Evolutionary conservation across 1,140 invertebrate genomes (phyloP), one percentile per base, ranked within the genome.

Genomic region (Littorina saxatilis): DNA sequence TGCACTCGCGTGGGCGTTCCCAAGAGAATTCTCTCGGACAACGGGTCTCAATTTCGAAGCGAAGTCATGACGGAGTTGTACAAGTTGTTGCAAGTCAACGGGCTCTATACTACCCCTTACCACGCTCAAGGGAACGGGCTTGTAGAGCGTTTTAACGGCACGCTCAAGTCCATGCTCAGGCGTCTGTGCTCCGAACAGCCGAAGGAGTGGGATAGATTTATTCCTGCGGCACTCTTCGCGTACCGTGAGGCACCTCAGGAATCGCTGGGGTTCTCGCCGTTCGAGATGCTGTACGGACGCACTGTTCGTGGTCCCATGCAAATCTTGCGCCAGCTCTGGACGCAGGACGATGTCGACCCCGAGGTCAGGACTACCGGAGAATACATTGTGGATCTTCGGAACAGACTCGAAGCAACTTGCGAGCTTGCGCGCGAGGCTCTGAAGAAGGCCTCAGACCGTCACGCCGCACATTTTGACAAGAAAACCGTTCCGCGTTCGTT

Each of bases 21-120:
- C 20, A 50, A 90, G 52, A 87, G 86, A 55, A 55, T 93, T 17
- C 87, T 93, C 35, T 90, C 90, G 0, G 93, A 94, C 83, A 91
- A 92, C 82, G 91, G 90, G 40, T 87, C 91, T n/a, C 87, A 92
- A 70, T 94, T 93, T 83, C 88, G 86, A 15, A 91, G 89, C 17
- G 61, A 84, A 3, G 20, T 90, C 2, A 83, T 88, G 52, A 66
- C 70, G 39, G 79, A 88, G 47, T 39, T 89, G 3, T 70, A 63
- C 23, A 84, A 78, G 47, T 50, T 84, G 13, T n/a, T 88, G 27
- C 75, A 80, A n/a, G 78, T 90, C 4, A 79, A 80, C 23, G 84
- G 86, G 5, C 47, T 88, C 0, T 74, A 50, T 0, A 87, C 87
- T 0, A 85, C 88, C 15, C 76, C 88, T 40, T 90, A 88, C 39